These are phyloP conservation scores for Pelecanus crispus DNA, from an alignment of 2,113 vertebrate species.

Conservation along the genomic window DNA sequence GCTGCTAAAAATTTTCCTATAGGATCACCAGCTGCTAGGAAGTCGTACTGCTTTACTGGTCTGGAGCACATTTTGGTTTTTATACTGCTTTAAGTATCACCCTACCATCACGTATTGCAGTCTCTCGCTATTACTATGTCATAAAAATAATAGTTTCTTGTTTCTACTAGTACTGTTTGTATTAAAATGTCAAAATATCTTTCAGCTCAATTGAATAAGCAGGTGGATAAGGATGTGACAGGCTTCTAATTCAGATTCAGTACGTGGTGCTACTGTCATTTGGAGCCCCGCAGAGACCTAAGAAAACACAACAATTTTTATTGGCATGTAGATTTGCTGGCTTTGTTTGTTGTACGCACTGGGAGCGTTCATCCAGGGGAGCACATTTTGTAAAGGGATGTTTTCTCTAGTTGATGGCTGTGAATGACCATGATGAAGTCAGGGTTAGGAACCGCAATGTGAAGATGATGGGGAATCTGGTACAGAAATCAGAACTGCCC, in stretches of 20 bases:
- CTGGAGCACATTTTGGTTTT: background rate
- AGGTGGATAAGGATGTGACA: background rate
- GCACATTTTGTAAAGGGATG: background rate
- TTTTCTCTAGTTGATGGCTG: background rate
- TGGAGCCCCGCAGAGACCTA: background rate
- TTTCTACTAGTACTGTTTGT: background rate
- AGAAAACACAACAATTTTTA: background rate
- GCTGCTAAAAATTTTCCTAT: background rate
- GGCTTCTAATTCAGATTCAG: background rate
- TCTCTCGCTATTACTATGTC: background rate
- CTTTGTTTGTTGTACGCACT: background rate
- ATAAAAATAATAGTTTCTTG: background rate
- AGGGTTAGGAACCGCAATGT: fast-evolving
- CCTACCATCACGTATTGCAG: background rate
- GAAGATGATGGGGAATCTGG: background rate
- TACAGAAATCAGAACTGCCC: background rate
- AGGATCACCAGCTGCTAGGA: background rate
- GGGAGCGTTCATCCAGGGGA: background rate
- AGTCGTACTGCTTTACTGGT: background rate
- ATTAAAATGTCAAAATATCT: background rate
- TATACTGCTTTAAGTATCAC: background rate
- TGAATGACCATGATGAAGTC: background rate
- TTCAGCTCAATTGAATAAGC: background rate
- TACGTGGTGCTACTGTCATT: background rate
- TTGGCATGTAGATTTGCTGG: background rate